Base-by-base conservation (phyloP, 2,113 vertebrate genomes). In the Tachysurus vachellii region DNA sequence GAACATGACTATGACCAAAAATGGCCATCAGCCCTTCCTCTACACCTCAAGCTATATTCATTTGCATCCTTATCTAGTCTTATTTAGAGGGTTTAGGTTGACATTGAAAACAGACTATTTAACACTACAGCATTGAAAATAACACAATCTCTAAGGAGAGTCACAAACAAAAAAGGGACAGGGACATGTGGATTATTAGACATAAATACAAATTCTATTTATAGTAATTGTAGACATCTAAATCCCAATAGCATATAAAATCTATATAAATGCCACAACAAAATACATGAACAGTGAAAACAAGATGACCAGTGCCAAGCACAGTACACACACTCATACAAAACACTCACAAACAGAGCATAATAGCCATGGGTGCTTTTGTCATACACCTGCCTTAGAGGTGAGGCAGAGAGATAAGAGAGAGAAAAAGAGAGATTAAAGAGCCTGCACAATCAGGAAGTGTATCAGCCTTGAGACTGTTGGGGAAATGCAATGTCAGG, bases 391-490 rank as follows among this genome's bases (percentile, higher is more conserved):
- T 80, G 53, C 77, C 54, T 59, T 80, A 80, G 54, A 36, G 28
- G 64, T 81, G 26, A 82, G 61, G 19, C 66, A 73, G 23, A 47
- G 21, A 59, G 64, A 71, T 80, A 36, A 71, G 64, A 14, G 11
- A 47, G 50, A 81, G 28, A 73, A 19, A 28, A 19, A 28, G 53
- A 47, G 28, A 57, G 28, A 81, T 50, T 21, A 86, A 50, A 80
- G 57, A 61, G 44, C 82, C 80, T 59, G 75, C 71, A 86, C 64
- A 84, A 86, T 66, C 80, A 76, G 47, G 73, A 76, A 76, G 44
- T 70, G 75, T 54, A 57, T 62, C 82, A 79, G 82, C 71, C 23
- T 54, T 79, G 64, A 73, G 77, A 84, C 50, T 79, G 68, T 70
- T 21, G 59, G 36, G 57, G 16, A 81, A 57, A 82, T 77, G 56